A percentile compares a stretch with the other conserved stretches of the same genome.
phyloP scores from a whole-genome alignment of 1,140 invertebrate genomes.

The Kradibia gibbosae region DNA sequence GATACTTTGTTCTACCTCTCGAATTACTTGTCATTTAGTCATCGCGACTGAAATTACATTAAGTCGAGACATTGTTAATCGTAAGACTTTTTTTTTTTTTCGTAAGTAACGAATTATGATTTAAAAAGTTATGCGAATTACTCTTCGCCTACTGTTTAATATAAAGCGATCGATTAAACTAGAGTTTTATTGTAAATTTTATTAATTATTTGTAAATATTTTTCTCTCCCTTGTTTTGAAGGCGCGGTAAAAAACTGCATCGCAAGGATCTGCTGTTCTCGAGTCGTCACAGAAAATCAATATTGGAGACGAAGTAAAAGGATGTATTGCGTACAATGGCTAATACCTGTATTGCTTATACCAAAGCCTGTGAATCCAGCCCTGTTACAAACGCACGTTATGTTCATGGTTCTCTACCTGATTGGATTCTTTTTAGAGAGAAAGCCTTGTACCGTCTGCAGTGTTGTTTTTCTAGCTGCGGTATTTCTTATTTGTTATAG shows the following conservation, averaged over 20 bases:
- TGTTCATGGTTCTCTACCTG: constrained; percentile 95
- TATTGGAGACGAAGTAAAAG: constrained; percentile 49
- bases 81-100: too few relatives aligned
- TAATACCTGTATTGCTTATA: constrained; percentile 96
- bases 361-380: constrained; percentile 97
- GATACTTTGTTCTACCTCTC: too few relatives aligned
- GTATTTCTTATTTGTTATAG: constrained; percentile 96
- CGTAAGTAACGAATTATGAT: too few relatives aligned
- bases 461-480: constrained; percentile 91
- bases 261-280: not conserved
- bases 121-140: too few relatives aligned
- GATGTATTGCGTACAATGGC: constrained; percentile 99
- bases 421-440: constrained; percentile 95
- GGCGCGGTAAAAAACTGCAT: constrained; percentile 29
- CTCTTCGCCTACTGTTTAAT: too few relatives aligned
- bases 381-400: constrained; percentile 94
- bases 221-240: too few relatives aligned
- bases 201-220: constrained; percentile 8
- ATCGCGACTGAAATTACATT: too few relatives aligned
- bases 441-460: constrained; percentile 98
- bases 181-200: too few relatives aligned
- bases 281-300: constrained; percentile 3
- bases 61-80: too few relatives aligned
- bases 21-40: too few relatives aligned
- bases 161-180: too few relatives aligned